Percentiles rank a stretch among this genome's conserved stretches.
Evolutionary conservation across 2,113 vertebrate species (phyloP).

Genomic region (Tyto alba): DNA sequence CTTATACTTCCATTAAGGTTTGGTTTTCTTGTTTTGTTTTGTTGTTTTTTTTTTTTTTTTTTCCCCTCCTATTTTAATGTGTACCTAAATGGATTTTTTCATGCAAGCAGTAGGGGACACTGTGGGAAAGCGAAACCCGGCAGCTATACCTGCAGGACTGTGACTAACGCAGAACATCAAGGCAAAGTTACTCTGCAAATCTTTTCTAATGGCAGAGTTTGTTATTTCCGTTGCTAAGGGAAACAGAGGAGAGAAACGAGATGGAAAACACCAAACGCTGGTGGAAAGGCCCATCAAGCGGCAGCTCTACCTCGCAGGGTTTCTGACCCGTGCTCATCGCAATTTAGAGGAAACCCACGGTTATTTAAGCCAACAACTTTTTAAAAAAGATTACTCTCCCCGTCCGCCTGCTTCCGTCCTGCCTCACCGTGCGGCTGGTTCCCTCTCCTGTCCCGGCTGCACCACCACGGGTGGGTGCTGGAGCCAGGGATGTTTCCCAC

Average conservation of each 20-base stretch:
- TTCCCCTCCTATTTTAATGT: accelerated
- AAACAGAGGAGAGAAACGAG: background rate
- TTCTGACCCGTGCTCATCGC: constrained; percentile 3
- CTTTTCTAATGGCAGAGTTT: background rate
- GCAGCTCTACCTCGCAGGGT: background rate
- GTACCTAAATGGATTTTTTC: background rate
- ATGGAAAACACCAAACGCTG: background rate
- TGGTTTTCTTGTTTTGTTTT: no score
- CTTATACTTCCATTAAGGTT: background rate
- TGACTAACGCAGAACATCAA: background rate
- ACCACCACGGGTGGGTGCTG: background rate
- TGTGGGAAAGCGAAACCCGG: constrained; percentile 55
- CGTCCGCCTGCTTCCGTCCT: background rate
- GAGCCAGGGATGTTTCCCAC: background rate
- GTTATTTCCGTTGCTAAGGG: constrained; percentile 26
- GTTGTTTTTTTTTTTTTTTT: no score
- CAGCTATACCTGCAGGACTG: constrained; percentile 32
- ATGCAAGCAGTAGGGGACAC: constrained; percentile 61
- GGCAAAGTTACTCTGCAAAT: background rate
- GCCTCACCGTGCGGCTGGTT: accelerated
- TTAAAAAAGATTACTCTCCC: background rate
- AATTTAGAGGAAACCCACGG: background rate
- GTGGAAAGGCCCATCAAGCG: background rate
- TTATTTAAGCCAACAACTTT: background rate
- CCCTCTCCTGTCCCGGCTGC: background rate